Percentiles rank a stretch among this genome's conserved stretches.
phyloP scores from a whole-genome alignment of 2,797 vertebrate genomes.

The Perodicticus potto region DNA sequence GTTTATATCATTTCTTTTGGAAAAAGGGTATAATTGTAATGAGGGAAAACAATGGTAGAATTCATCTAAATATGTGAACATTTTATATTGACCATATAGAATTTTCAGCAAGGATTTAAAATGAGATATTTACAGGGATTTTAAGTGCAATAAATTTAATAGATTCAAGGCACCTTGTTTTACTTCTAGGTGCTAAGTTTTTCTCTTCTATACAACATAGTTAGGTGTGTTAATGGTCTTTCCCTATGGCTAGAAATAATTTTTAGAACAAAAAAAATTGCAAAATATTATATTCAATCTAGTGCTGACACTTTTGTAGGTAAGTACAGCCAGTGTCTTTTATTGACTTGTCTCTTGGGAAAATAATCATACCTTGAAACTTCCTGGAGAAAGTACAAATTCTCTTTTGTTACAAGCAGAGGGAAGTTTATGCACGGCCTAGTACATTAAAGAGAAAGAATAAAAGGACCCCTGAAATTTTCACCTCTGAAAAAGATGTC shows the following conservation, averaged over 20 bases:
- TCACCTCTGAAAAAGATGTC: conserved; percentile 29
- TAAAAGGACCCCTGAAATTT: conserved; percentile 46
- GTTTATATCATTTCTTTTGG: conserved; percentile 63
- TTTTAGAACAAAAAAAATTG: conserved; percentile 29
- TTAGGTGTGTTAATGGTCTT: conserved; percentile 36
- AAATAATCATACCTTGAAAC: conserved; percentile 55
- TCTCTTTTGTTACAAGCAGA: neutral
- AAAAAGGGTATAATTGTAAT: conserved; percentile 56
- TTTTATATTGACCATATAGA: conserved; percentile 54
- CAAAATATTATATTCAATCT: conserved; percentile 36
- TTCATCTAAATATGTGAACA: conserved; percentile 67
- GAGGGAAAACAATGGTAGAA: conserved; percentile 60
- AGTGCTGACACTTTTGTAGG: conserved; percentile 14
- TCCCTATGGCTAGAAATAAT: conserved; percentile 48
- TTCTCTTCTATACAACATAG: conserved; percentile 22
- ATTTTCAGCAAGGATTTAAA: conserved; percentile 62
- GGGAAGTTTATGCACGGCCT: conserved; percentile 1
- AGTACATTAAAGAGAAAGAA: conserved; percentile 6
- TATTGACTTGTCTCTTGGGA: conserved; percentile 44
- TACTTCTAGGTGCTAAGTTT: conserved; percentile 34
- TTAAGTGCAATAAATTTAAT: conserved; percentile 67
- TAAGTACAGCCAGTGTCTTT: conserved; percentile 32
- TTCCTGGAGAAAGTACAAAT: conserved; percentile 46
- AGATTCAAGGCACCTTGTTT: conserved; percentile 45
- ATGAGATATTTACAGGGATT: conserved; percentile 58